phyloP scores from a whole-genome alignment of 1,140 invertebrate species.

The Tenebrio molitor region DNA sequence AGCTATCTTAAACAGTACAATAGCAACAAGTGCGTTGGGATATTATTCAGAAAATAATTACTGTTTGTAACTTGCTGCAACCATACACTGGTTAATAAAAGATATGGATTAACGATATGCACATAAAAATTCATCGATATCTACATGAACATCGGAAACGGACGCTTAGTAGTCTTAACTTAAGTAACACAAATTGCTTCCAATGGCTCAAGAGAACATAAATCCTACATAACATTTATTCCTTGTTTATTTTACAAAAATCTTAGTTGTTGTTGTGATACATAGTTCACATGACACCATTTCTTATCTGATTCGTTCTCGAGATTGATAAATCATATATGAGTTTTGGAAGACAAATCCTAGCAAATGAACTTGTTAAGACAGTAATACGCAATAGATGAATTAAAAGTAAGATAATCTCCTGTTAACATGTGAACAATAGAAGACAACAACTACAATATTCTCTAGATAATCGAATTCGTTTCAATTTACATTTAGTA shows the following conservation, averaged over 20 bases:
- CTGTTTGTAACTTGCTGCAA: conserved; percentile 12
- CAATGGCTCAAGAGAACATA: too few relatives aligned
- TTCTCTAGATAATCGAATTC: conserved; percentile 24
- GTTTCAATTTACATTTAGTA: conserved; percentile 11
- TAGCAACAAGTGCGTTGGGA: conserved; percentile 45
- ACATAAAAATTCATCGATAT: conserved; percentile 41
- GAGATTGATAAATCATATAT: too few relatives aligned
- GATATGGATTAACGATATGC: conserved; percentile 52
- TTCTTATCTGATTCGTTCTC: not conserved
- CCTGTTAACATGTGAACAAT: conserved; percentile 9
- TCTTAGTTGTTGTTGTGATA: not conserved
- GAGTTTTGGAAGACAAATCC: conserved; percentile 4
- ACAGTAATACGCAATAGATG: too few relatives aligned
- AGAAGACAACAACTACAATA: not conserved
- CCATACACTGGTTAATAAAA: conserved; percentile 21
- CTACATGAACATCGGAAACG: conserved; percentile 15
- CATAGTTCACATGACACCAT: conserved; percentile 1
- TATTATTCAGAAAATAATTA: conserved; percentile 41
- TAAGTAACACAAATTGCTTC: conserved; percentile 2
- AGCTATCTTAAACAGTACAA: conserved; percentile 48
- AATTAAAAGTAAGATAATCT: too few relatives aligned
- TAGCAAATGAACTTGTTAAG: not conserved
- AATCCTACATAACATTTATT: conserved; percentile 2
- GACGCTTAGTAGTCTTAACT: not conserved
- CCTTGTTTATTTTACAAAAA: not conserved